These are phyloP conservation scores for Grammomys dolichurus DNA, from an alignment of 2,113 vertebrate species.

Conservation along the genomic window DNA sequence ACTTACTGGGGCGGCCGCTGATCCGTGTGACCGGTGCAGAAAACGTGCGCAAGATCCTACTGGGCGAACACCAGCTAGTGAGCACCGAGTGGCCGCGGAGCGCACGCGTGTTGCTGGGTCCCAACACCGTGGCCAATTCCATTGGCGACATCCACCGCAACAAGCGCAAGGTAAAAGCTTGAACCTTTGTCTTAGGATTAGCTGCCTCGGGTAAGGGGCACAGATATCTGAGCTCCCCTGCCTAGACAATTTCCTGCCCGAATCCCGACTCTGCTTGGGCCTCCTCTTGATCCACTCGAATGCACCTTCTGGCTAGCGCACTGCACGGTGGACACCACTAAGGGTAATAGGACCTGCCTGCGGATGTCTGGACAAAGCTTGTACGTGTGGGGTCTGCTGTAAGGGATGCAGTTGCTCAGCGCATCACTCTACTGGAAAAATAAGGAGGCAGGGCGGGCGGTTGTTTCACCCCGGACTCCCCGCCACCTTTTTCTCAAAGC, in stretches of 20 bases:
- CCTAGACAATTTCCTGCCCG: not conserved
- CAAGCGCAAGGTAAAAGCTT: conserved; percentile 93
- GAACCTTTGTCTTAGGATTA: not conserved
- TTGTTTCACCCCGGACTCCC: not conserved
- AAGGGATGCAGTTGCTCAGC: not conserved
- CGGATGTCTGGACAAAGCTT: not conserved
- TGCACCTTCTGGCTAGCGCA: not conserved
- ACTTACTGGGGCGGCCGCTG: conserved; percentile 95
- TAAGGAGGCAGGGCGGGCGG: not conserved
- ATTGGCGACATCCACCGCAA: conserved; percentile 98
- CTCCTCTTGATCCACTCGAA: not conserved
- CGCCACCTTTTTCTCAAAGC: not conserved
- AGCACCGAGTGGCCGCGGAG: conserved; percentile 98
- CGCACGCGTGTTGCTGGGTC: conserved; percentile 95
- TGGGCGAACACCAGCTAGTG: conserved; percentile 97
- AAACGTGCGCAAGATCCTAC: conserved; percentile 96
- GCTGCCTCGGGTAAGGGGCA: not conserved
- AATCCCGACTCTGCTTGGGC: not conserved
- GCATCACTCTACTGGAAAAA: not conserved
- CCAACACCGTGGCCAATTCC: conserved; percentile 97
- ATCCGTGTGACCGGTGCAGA: conserved; percentile 97
- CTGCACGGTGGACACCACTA: too few relatives aligned
- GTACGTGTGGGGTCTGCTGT: not conserved
- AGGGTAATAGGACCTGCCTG: not conserved
- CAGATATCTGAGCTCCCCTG: not conserved